Evolutionary conservation across 2,888 invertebrate genomes (phyloP), one percentile per base, ranked within the genome.

Genomic region (Odontocerum albicorne): DNA sequence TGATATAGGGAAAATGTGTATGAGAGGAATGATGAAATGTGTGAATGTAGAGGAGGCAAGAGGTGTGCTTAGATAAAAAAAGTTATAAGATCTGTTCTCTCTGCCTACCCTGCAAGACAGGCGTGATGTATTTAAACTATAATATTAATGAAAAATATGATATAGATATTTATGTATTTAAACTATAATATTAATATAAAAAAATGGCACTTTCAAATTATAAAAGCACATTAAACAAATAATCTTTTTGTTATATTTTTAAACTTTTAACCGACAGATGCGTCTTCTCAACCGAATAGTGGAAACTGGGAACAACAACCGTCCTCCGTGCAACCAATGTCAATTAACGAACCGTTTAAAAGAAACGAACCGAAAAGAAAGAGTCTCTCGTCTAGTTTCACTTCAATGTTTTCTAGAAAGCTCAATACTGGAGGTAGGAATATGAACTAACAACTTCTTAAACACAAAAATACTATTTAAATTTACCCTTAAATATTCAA

Each of bases 321-420:
- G 13, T 45, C 49, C 16, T 35, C 43, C 15, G 19, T 39, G 3
- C 57, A 56, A 46, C 52, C 55, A 2, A 33, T 51, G 20, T 31
- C 49, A 16, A 32, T 54, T 39, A 55, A 40, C 32, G 79, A 80
- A 65, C 74, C 83, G 0, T 85, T 86, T 65, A 78, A 79, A 53
- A 75, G 86, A 42, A 80, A 80, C 40, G 88, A 90, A 65, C 77
- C 82, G 7, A 92, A 90, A 68, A 77, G 90, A 20, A 80, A 86
- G 63, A 92, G 90, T 68, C 74, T 93, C 27, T 87, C 90, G 22
- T 81, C 84, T 40, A 87, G 88, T 17, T 72, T 92, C 45, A 85
- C 87, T 1, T 89, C 85, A 64, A 85, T 92, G 73, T 89, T 92
- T 62, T 81, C 83, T 61, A 82, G 87, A 54, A 80, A 84, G 61